These are phyloP conservation scores for Ochropacha duplaris DNA, from an alignment of 2,888 invertebrate species.

Conservation along the genomic window DNA sequence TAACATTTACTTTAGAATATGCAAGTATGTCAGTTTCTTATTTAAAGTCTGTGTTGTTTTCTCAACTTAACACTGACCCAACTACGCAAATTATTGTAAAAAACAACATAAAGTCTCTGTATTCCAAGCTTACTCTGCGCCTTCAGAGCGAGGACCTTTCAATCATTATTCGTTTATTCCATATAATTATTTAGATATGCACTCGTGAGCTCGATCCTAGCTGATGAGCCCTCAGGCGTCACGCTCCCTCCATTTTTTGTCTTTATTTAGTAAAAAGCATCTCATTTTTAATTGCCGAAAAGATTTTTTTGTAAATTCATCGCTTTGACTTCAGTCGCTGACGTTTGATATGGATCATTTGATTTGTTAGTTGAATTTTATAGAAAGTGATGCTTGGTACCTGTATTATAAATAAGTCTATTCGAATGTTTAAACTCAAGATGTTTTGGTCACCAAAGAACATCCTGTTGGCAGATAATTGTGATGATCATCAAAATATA, in stretches of 20 bases:
- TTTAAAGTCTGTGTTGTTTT: too few species aligned
- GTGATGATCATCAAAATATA: neutral
- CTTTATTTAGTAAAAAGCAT: conserved; percentile 31
- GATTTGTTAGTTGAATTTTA: neutral
- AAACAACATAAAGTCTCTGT: conserved; percentile 15
- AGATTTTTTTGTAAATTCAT: conserved; percentile 38
- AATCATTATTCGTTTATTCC: conserved; percentile 72
- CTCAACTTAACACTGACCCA: too few species aligned
- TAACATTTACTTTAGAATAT: too few species aligned
- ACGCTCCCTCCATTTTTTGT: conserved; percentile 39
- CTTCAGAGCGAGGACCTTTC: conserved; percentile 65
- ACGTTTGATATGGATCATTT: conserved; percentile 5
- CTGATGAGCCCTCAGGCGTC: conserved; percentile 63
- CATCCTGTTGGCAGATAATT: neutral
- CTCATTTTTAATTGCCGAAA: conserved; percentile 69
- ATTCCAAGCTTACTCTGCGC: conserved; percentile 35
- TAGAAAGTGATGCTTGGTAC: neutral
- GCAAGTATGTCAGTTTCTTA: too few species aligned
- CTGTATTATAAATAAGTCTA: neutral
- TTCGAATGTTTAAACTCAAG: too few species aligned
- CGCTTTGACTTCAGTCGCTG: neutral
- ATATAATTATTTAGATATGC: conserved; percentile 79
- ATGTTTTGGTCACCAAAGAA: neutral
- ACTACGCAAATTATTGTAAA: neutral
- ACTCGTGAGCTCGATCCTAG: conserved; percentile 49